Base-by-base conservation (phyloP, 1,140 invertebrate genomes). In the Elymnias hypermnestra region DNA sequence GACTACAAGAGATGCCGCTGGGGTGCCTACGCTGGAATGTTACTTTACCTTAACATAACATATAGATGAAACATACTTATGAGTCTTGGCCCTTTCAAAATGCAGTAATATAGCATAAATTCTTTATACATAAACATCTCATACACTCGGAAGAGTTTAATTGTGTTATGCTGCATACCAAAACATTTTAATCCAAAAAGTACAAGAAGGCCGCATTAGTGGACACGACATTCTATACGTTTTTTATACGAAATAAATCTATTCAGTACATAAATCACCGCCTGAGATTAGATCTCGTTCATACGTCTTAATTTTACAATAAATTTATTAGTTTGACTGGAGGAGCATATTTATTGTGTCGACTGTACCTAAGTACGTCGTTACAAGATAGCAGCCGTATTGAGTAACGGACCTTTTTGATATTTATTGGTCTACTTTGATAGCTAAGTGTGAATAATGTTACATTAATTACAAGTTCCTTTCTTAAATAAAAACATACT, bases 251-350 rank as follows among this genome's bases (percentile, higher is more conserved):
- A 63, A 65, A 72, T 77, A 77, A 73, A 74, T 77, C 70, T 74
- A 72, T 71, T 63, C 51, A 25, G 23, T 41, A 53, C 53, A 71
- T 78, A 77, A 74, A 77, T 78, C 72, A 70, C 53, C 7, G 25
- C 22, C 6, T 3, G 26, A 75, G 74, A 78, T 78, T 78, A 78
- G 72, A 78, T 78, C 74, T 75, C 62, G 63, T 63, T 72, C 62
- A 68, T 72, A 78, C 59, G 57, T 75, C 74, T 78, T 68, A 78
- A 78, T 78, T 76, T 78, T 72, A 75, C 66, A 69, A 63, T 67
- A 69, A 75, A 78, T 78, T 78, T 78, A 78, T 78, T 67, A 60
- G 63, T 63, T 47, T 57, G 64, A 47, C 49, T 70, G 51, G 61
- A 67, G 37, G 41, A 46, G 37, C 54, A 59, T 72, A 72, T 78